Evolutionary conservation across 2,888 invertebrate species (phyloP), one percentile per base, ranked within the genome.

Genomic region (Dilophus febrilis): DNA sequence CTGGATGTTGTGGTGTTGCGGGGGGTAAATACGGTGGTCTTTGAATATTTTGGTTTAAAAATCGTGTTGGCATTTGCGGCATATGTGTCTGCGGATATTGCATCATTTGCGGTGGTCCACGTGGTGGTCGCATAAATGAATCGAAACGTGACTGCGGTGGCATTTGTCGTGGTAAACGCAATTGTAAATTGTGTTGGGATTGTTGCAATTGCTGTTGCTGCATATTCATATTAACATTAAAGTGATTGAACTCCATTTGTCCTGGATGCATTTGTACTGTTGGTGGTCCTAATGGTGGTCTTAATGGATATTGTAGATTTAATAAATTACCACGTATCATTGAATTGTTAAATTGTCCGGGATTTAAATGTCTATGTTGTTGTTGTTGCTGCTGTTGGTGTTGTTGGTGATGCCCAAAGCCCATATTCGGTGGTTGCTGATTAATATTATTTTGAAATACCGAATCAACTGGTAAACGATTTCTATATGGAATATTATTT

Each of bases 281-380:
- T 35, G 52, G 45, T 37, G 50, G 47, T 18, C 52, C 47, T 28
- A 16, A 14, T 14, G 22, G 28, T 19, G 19, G 37, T 22, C n/a
- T n/a, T n/a, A n/a, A n/a, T n/a, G n/a, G n/a, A n/a, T n/a, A n/a
- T n/a, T n/a, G n/a, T n/a, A n/a, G n/a, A n/a, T 27, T 27, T 27
- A 8, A 8, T 27, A 27, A 27, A 27, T 27, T 27, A 27, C 29
- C 29, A 29, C 18, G n/a, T 35, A 28, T 10, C 31, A 22, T 22
- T 6, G 22, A 8, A 22, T 22, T 22, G 8, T 22, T 22, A 22
- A 22, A 22, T 8, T 22, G 5, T 6, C 8, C 8, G 8, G 22
- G 22, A 22, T 22, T 6, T 17, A 10, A 14, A 29, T 19, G 33
- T 35, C 10, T 31, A 32, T 8, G 37, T 30, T 11, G 37, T 32